Evolutionary conservation across 1,140 invertebrate species (phyloP).

Genomic region (Alviniconcha marisindica): DNA sequence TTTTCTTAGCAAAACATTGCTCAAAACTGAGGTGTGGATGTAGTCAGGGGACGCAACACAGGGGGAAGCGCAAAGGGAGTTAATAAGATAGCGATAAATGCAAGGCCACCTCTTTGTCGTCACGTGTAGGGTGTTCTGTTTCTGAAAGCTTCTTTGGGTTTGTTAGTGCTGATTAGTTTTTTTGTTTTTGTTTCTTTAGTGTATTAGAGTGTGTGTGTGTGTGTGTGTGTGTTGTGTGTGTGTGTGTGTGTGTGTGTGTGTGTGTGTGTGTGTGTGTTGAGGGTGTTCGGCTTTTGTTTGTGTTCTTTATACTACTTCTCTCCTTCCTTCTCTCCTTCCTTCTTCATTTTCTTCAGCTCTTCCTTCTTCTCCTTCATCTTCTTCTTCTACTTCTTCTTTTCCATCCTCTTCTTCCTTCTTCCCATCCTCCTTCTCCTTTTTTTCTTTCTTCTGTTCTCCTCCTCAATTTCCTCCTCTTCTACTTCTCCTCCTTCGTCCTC

Average conservation of each 20-base stretch:
- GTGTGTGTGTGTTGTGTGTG: neutral
- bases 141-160: no score
- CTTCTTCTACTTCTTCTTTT: neutral
- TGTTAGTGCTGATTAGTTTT: neutral
- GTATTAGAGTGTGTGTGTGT: no score
- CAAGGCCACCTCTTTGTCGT: no score
- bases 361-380: neutral
- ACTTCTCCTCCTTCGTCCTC: neutral
- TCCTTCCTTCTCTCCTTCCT: neutral
- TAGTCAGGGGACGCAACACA: no score
- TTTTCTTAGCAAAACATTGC: no score
- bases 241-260: neutral
- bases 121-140: no score
- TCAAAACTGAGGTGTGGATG: no score
- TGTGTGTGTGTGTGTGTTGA: no score
- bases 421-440: neutral
- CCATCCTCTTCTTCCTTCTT: neutral
- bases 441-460: neutral
- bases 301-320: neutral
- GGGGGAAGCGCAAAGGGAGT: no score
- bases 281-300: no score
- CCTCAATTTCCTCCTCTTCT: no score
- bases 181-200: constrained; percentile 5
- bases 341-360: neutral
- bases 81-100: no score